These are phyloP conservation scores for Diarsia dahlii DNA, from an alignment of 2,888 invertebrate species.

Conservation along the genomic window DNA sequence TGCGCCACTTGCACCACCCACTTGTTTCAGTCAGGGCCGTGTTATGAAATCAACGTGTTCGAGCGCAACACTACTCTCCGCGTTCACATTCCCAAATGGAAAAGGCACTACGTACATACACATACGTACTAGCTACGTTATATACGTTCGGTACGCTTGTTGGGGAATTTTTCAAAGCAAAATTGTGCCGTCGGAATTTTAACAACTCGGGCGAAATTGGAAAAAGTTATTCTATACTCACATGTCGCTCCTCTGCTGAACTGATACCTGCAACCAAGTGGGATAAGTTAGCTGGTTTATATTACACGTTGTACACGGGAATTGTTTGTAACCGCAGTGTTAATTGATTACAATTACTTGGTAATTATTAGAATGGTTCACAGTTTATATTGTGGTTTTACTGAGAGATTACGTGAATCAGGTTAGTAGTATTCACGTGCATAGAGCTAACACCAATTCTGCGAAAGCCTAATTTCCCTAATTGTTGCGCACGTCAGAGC, in stretches of 20 bases:
- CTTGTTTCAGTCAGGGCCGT: constrained; percentile 88
- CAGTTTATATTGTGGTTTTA: constrained; percentile 32
- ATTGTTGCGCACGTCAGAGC: constrained; percentile 20
- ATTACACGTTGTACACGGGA: constrained; percentile 40
- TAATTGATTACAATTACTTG: constrained; percentile 40
- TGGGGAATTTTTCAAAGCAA: constrained; percentile 85
- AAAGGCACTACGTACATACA: constrained; percentile 79
- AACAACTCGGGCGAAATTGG: constrained; percentile 80
- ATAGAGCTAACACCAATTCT: constrained; percentile 19
- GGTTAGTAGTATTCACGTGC: constrained; percentile 20
- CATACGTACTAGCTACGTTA: constrained; percentile 46
- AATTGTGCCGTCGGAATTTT: constrained; percentile 82
- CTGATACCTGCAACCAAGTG: constrained; percentile 87
- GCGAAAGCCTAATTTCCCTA: constrained; percentile 31
- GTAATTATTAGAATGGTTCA: constrained; percentile 36
- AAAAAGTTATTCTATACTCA: constrained; percentile 86
- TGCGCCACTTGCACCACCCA: constrained; percentile 88
- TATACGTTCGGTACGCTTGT: constrained; percentile 70
- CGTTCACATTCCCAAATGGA: constrained; percentile 87
- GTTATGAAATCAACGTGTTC: constrained; percentile 91
- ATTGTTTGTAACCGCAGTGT: constrained; percentile 25
- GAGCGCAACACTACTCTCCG: constrained; percentile 86
- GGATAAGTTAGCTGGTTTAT: constrained; percentile 54
- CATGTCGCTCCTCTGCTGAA: constrained; percentile 90
- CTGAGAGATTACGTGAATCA: constrained; percentile 20